Base-by-base conservation (phyloP, 2,888 invertebrate genomes). In the Willowsia nigromaculata region DNA sequence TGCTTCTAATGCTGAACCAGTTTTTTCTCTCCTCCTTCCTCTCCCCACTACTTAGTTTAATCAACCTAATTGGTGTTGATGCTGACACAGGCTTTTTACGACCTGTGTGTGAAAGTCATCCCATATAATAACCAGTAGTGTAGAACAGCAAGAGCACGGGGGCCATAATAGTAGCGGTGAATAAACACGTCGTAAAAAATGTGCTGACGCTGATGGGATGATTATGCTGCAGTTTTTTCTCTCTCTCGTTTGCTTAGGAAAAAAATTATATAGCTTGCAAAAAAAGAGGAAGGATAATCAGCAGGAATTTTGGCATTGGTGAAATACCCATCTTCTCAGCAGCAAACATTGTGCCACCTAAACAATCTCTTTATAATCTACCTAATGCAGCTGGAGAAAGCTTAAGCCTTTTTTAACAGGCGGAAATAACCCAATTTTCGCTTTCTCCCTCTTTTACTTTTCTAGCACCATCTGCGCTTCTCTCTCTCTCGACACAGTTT, bases 61-160 rank as follows among this genome's bases (percentile, higher is more conserved):
- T 82, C 82, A 82, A n/a, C 62, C 40, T 82, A 82, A 82, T 82
- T 82, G 82, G 56, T 82, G 81, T 33, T 59, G 82, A 82, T 56
- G 62, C 82, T 62, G 82, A 74, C 71, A 74, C 74, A 76, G 74
- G 9, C 37, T 27, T 76, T 76, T 76, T 50, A 76, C 74, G 47
- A 76, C 74, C 74, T 50, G 74, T 15, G 74, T 50, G 74, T 15
- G 74, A 76, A 76, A 76, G 50, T 76, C 47, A 11, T 30, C 50
- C 68, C 30, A 56, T n/a, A n/a, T n/a, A n/a, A n/a, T n/a, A n/a
- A 56, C 56, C 18, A 56, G 22, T 7, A 56, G 22, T 2, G 53
- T 18, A 37, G 5, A 37, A 37, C 37, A 37, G 37, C 37, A 37
- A 6, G 37, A 37, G 4, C 37, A 37, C 4, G 5, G 9, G 9